Percentiles rank a stretch among this genome's conserved stretches.
Conservation (phyloP, 2,888 invertebrate species). For the Cerceris ruficornis region DNA sequence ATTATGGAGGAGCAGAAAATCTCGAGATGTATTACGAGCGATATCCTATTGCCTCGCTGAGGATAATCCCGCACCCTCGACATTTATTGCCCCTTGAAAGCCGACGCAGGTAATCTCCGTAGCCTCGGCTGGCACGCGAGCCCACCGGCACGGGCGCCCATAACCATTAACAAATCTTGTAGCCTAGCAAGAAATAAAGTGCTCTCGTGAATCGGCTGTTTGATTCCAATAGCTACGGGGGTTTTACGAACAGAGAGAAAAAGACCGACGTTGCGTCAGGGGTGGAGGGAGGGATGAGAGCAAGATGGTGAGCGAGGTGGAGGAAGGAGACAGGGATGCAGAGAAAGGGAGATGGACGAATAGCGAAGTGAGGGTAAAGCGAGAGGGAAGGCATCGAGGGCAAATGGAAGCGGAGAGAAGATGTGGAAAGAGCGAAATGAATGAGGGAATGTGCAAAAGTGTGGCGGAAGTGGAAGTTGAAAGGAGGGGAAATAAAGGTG, state of each 20-base stretch:
- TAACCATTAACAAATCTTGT: conserved; percentile 75
- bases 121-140: conserved; percentile 56
- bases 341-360: too few species aligned
- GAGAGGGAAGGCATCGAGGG: too few species aligned
- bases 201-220: conserved; percentile 70
- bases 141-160: conserved; percentile 48
- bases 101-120: conserved; percentile 70
- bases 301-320: too few species aligned
- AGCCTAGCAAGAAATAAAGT: conserved; percentile 71
- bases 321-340: too few species aligned
- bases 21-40: conserved; percentile 54
- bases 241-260: conserved; percentile 35
- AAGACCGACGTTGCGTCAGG: background rate
- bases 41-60: conserved; percentile 61
- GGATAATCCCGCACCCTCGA: conserved; percentile 71
- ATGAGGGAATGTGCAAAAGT: too few species aligned
- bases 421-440: too few species aligned
- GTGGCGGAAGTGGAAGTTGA: too few species aligned
- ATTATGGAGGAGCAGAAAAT: conserved; percentile 33
- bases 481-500: too few species aligned
- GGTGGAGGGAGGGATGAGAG: too few species aligned
- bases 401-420: too few species aligned
- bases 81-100: conserved; percentile 71
- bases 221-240: conserved; percentile 68
- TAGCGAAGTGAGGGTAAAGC: too few species aligned